Evolutionary conservation across 1,140 invertebrate genomes (phyloP).

Genomic region (Wiebesia pumilae): DNA sequence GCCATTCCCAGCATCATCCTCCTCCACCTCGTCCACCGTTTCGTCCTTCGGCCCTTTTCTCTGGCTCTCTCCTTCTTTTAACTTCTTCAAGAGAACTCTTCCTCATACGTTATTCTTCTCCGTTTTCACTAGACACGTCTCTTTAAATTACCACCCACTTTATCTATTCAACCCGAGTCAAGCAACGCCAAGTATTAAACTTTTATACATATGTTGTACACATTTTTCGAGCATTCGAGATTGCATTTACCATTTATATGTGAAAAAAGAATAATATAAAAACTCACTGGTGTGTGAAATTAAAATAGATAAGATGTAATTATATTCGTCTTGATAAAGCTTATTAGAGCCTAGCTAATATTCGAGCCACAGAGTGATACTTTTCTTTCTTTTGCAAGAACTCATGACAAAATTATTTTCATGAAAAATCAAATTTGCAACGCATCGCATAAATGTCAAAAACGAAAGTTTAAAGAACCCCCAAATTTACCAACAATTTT

Average conservation of each 20-base stretch:
- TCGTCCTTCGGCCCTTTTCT: conserved; percentile 18
- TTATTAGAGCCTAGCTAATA: too few relatives aligned
- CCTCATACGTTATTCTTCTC: neutral
- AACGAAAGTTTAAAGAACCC: too few relatives aligned
- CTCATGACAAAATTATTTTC: too few relatives aligned
- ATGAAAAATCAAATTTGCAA: too few relatives aligned
- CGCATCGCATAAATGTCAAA: too few relatives aligned
- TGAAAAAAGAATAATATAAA: too few relatives aligned
- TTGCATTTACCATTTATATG: neutral
- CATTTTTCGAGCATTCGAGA: neutral
- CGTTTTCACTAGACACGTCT: neutral
- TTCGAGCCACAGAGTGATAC: too few relatives aligned
- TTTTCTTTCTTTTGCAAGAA: too few relatives aligned
- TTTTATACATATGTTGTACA: neutral
- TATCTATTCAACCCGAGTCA: neutral
- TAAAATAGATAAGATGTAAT: too few relatives aligned
- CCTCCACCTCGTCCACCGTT: conserved; percentile 8
- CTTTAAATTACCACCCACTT: neutral
- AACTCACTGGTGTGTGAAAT: too few relatives aligned
- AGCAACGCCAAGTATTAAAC: neutral
- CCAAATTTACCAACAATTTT: too few relatives aligned
- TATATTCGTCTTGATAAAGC: neutral
- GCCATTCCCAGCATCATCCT: conserved; percentile 16
- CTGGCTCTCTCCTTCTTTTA: neutral
- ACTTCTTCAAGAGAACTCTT: neutral